phyloP scores from a whole-genome alignment of 2,797 vertebrate genomes.

The Rhinoraja longicauda region DNA sequence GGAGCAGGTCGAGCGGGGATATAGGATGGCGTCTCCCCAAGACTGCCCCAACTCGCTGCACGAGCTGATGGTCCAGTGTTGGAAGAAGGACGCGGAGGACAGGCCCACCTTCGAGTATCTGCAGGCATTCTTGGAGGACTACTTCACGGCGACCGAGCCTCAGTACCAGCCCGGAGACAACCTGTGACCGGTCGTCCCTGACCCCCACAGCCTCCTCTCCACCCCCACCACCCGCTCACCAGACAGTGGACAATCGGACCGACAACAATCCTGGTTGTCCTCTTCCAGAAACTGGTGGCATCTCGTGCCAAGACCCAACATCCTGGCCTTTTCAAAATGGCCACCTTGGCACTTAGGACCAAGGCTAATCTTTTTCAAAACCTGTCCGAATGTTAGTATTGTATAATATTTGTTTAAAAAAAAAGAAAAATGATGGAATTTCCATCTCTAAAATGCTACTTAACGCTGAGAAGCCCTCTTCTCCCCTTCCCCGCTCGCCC shows the following conservation, averaged over 20 bases:
- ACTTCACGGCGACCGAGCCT: constrained; percentile 95
- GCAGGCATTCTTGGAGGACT: constrained; percentile 95
- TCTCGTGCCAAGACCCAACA: neutral
- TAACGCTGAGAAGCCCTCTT: neutral
- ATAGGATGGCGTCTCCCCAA: constrained; percentile 87
- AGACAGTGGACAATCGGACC: neutral
- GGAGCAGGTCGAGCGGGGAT: constrained; percentile 95
- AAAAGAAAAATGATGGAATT: neutral
- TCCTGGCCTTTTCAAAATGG: constrained; percentile 42
- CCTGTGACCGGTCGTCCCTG: constrained; percentile 64
- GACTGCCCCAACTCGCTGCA: constrained; percentile 91
- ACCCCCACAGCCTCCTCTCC: neutral
- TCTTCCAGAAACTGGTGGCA: constrained; percentile 4
- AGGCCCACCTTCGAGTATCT: constrained; percentile 94
- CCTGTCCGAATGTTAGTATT: constrained; percentile 26
- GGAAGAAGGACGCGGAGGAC: constrained; percentile 94
- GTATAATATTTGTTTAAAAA: constrained; percentile 18
- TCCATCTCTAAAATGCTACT: constrained; percentile 18
- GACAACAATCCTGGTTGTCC: neutral
- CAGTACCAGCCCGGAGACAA: constrained; percentile 96
- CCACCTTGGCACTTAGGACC: constrained; percentile 27
- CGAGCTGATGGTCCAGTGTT: constrained; percentile 96
- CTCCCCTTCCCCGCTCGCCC: neutral
- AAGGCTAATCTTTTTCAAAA: constrained; percentile 21
- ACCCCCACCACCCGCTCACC: too few species aligned